Base-by-base conservation (phyloP, 2,888 invertebrate genomes). In the Drosophila differens region DNA sequence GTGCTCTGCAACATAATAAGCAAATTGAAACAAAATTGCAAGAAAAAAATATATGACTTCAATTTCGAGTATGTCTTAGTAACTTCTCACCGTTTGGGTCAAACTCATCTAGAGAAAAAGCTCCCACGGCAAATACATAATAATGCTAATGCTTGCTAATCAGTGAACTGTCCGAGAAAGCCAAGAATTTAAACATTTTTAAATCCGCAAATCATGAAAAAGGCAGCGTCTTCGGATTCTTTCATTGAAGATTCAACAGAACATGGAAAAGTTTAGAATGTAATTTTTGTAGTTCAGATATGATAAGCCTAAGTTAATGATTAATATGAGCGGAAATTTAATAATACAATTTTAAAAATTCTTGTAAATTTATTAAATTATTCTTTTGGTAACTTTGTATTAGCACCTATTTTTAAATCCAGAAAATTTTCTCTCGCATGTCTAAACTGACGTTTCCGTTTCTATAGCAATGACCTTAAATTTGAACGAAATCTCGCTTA, bases 381-480 rank as follows among this genome's bases (percentile, higher is more conserved):
- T 9, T 39, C 19, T 16, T 39, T 19, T 9, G 19, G 3, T 7
- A 37, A 19, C 19, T 33, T 33, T 33, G 33, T 33, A 33, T 4
- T 33, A 33, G 19, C 16, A 3, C 3, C 7, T 1, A 37, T 37
- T 37, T 37, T 37, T 37, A 16, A 37, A 37, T 37, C 16, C 16
- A 37, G 7, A 33, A 33, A 12, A 4, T 12, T 0, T 33, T 33
- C 33, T 33, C 33, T 16, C 16, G 37, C 6, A 37, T 37, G 37
- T 37, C 37, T 16, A 37, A 37, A 6, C 7, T 19, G 41, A 41
- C 41, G n/a, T 10, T 12, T 41, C 10, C 10, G 10, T n/a, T 2
- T n/a, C 5, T 5, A 41, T 0, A n/a, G 10, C 0, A 41, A n/a
- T n/a, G 10, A 10, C n/a, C 2, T 5, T 2, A 10, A n/a, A n/a